phyloP scores from a whole-genome alignment of 2,797 vertebrate species.

The Silurus lanzhouensis region DNA sequence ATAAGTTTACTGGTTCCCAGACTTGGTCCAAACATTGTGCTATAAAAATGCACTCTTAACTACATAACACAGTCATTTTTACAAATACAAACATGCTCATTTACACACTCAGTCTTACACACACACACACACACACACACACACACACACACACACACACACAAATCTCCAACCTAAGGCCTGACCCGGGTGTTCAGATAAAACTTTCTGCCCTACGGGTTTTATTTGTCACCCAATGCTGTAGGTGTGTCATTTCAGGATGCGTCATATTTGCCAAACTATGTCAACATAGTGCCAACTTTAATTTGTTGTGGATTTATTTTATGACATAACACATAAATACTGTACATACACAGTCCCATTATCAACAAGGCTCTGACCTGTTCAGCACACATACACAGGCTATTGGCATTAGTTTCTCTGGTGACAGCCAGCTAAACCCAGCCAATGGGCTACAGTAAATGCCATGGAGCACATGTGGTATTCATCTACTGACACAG shows the following conservation, averaged over 20 bases:
- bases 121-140: constrained; percentile 41
- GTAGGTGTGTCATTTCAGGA: constrained; percentile 55
- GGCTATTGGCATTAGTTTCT: constrained; percentile 27
- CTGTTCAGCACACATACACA: background rate
- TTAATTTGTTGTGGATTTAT: constrained; percentile 65
- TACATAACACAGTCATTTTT: constrained; percentile 29
- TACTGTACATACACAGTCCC: constrained; percentile 55
- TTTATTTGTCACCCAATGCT: constrained; percentile 56
- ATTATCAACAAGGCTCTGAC: constrained; percentile 60
- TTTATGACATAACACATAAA: constrained; percentile 52
- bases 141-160: constrained; percentile 41
- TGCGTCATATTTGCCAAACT: constrained; percentile 46
- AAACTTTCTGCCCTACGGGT: constrained; percentile 27
- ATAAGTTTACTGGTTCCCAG: constrained; percentile 18
- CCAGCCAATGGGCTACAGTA: background rate
- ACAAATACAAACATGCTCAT: constrained; percentile 14
- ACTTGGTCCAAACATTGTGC: constrained; percentile 17
- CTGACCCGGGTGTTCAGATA: constrained; percentile 25
- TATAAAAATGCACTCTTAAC: constrained; percentile 31
- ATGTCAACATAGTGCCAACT: constrained; percentile 12
- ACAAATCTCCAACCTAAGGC: constrained; percentile 19
- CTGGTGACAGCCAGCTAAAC: constrained; percentile 17
- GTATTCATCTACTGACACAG: background rate
- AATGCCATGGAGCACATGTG: constrained; percentile 17
- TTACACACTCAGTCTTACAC: constrained; percentile 4